Base-by-base conservation (phyloP, 1,140 invertebrate species). In the Delia radicum region DNA sequence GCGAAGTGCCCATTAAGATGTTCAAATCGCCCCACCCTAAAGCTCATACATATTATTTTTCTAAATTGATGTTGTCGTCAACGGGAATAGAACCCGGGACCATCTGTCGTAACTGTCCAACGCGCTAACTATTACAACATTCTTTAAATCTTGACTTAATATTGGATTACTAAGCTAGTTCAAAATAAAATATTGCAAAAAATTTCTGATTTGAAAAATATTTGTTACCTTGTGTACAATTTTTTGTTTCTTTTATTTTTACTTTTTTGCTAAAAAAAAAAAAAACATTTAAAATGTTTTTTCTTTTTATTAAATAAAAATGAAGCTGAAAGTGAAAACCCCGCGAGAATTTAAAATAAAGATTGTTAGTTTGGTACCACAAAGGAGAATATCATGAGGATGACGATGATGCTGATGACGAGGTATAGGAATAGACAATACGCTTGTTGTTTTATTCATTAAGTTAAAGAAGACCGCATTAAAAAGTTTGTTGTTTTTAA, bases 381-480 rank as follows among this genome's bases (percentile, higher is more conserved):
- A 33, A 69, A 69, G 18, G 18, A 24, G 18, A 33, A 69, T 29
- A 33, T 33, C 65, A 33, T 21, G 7, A 55, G 12, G 3, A 21
- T 55, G 18, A 8, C 24, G 48, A 55, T 21, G 48, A 55, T 55
- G 48, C 10, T 55, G 48, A 55, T 55, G 48, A 55, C 21, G 48
- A 55, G 48, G 48, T 55, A 55, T 55, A 55, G 24, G 48, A 55
- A 55, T 55, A 55, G 48, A 55, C 48, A 55, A 55, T 69, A 69
- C 65, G 65, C 65, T 69, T 69, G 65, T 69, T 69, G 65, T 69
- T 69, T 69, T 69, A 69, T 69, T 69, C 65, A 69, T 69, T 33
- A 67, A 67, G 63, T 31, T 31, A 67, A 31, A 67, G 63, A 67
- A 67, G 65, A 69, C 65, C 29, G 65, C 65, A 69, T 69, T 69